Percentiles rank a stretch among this genome's conserved stretches.
phyloP scores from a whole-genome alignment of 2,113 vertebrate species.

The Proterorhinus semilunaris region DNA sequence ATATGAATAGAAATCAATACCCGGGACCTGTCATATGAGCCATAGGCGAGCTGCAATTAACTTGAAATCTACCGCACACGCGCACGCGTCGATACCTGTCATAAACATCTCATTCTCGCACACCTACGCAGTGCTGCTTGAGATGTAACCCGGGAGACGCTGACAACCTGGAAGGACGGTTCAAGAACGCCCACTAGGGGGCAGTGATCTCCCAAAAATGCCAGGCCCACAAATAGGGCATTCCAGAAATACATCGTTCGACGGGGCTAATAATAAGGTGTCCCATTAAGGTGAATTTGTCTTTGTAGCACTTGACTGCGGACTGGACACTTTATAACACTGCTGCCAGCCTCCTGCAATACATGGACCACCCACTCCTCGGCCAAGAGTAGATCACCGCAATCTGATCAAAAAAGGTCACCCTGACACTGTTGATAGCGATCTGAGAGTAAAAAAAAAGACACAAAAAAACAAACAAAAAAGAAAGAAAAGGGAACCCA shows the following conservation, averaged over 20 bases:
- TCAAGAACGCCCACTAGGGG: slow-evolving; percentile 67
- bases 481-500: neutral
- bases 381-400: slow-evolving; percentile 15
- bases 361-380: slow-evolving; percentile 3
- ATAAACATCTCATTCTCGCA: slow-evolving; percentile 12
- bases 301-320: slow-evolving; percentile 21
- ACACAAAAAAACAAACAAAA: no score
- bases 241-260: slow-evolving; percentile 48
- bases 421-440: slow-evolving; percentile 6
- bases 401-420: slow-evolving; percentile 23
- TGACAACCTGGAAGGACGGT: slow-evolving; percentile 9
- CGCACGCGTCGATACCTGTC: slow-evolving; percentile 1
- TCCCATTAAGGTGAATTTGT: slow-evolving; percentile 47
- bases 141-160: slow-evolving; percentile 32
- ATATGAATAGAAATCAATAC: neutral
- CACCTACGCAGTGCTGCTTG: slow-evolving; percentile 14
- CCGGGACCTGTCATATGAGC: neutral
- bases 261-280: slow-evolving; percentile 58
- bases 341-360: slow-evolving; percentile 31
- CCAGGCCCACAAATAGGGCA: slow-evolving; percentile 41
- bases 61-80: neutral
- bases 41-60: neutral
- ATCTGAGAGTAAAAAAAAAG: neutral
- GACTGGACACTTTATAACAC: slow-evolving; percentile 13
- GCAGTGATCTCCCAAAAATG: slow-evolving; percentile 71